Evolutionary conservation across 2,113 vertebrate genomes (phyloP), one percentile per base, ranked within the genome.

Genomic region (Xiphophorus couchianus): DNA sequence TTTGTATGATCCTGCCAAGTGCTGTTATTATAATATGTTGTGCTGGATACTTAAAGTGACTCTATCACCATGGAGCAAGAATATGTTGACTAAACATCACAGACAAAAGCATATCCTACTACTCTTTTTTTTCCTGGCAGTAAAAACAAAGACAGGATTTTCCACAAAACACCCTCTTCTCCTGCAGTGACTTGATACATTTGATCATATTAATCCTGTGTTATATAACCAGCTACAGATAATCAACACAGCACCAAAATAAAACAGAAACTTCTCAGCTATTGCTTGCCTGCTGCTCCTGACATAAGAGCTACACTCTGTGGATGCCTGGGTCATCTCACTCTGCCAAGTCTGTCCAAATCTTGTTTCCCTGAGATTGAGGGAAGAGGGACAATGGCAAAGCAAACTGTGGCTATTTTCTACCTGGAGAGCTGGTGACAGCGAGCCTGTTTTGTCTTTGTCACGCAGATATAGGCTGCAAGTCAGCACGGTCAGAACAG

Each of bases 341-440:
- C 82, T 61, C 80, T 84, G 89, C 77, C 78, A 83, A 75, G 72
- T 90, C 85, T 62, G 73, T 86, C 75, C 70, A 67, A 88, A 84
- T 78, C 62, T 82, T 42, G 78, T 65, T 82, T 80, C 35, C 71
- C 60, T 58, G 60, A 84, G 44, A 72, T 48, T 30, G 71, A 82
- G 27, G 62, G 71, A 75, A 33, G 69, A 65, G 64, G 62, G 71
- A 80, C 62, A 84, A 76, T 51, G 84, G 69, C 64, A 64, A 66
- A 66, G 66, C 0, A 28, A 80, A 70, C 54, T 74, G 66, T 77
- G 84, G 85, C 80, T 86, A 84, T 84, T 88, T 88, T 80, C 72
- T 74, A 1, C 73, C 62, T 31, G 69, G 72, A 84, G 74, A 78
- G 72, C 39, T 78, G 84, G 62, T 88, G 89, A 88, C 87, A 84